phyloP scores from a whole-genome alignment of 1,140 invertebrate genomes.

The Bombyx mandarina region DNA sequence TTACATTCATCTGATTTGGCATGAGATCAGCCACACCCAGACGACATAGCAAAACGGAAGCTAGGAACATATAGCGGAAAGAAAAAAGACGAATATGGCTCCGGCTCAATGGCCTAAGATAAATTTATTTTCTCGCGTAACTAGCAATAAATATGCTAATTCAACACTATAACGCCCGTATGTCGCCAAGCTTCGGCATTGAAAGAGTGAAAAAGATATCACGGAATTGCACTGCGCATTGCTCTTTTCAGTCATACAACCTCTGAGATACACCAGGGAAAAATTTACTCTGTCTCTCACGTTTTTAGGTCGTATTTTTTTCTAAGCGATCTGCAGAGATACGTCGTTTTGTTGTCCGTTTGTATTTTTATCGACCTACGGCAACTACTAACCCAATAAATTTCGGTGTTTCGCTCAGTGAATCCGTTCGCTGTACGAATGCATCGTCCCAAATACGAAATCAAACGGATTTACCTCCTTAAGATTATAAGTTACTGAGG shows the following conservation, averaged over 20 bases:
- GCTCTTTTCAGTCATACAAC: constrained; percentile 63
- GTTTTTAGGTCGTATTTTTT: constrained; percentile 52
- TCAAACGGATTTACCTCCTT: constrained; percentile 38
- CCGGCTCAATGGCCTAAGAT: constrained; percentile 52
- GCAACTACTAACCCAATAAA: constrained; percentile 71
- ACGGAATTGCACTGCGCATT: constrained; percentile 67
- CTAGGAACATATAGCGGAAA: constrained; percentile 17
- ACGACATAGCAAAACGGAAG: constrained; percentile 19
- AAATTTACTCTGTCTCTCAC: constrained; percentile 54
- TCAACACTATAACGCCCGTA: constrained; percentile 66
- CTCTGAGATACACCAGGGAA: constrained; percentile 36
- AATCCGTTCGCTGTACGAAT: constrained; percentile 62
- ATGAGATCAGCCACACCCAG: constrained; percentile 18
- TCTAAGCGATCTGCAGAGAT: constrained; percentile 39
- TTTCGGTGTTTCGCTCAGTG: constrained; percentile 69
- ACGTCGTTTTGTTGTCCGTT: constrained; percentile 44
- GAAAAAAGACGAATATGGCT: constrained; percentile 39
- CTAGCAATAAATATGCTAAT: constrained; percentile 70
- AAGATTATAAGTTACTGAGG: constrained; percentile 29
- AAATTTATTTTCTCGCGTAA: constrained; percentile 66
- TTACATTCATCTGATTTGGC: no score
- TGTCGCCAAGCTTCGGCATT: constrained; percentile 58
- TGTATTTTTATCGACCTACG: constrained; percentile 67
- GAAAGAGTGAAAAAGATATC: constrained; percentile 70
- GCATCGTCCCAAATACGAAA: constrained; percentile 65